Evolutionary conservation across 2,797 vertebrate genomes (phyloP), one percentile per base, ranked within the genome.

Genomic region (Malacoctenus gilli): DNA sequence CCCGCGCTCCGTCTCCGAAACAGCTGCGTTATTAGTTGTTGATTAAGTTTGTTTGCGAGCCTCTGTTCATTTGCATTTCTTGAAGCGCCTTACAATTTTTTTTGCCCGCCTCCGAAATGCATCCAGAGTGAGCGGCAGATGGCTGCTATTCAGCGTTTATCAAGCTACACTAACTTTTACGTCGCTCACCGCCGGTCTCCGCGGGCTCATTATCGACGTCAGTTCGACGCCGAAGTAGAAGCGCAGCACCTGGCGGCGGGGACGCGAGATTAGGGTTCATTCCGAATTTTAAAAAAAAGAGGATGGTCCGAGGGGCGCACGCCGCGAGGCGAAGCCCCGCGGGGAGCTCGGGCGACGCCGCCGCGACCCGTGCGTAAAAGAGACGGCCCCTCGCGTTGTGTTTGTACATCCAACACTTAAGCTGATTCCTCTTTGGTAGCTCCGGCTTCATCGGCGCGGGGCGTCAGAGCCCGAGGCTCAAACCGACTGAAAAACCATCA

Each of bases 11-110:
- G 44, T 75, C 74, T 79, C 74, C 72, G 55, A 87, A 87, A 89
- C 87, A 85, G 85, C 85, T 89, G 87, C 55, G 56, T 84, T 87
- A 85, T 88, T 89, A 85, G 82, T 82, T 81, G 84, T 84, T 87
- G 87, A 90, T 87, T 88, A 77, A 84, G 83, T 88, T 85, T 88
- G 84, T 86, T 83, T 83, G 84, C 72, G 82, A 75, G 79, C 72
- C 52, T 53, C 67, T 50, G 51, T 76, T 85, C 72, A 86, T 89
- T 89, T 86, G 79, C 86, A 87, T 90, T 80, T 87, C 84, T 75
- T 68, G 43, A 84, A 77, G 75, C 81, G 66, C 62, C 63, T 79
- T 67, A 62, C 58, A 69, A 62, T 65, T 81, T 77, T 40, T n/a
- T n/a, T n/a, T n/a, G n/a, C n/a, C 65, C 20, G 57, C 46, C 59